Base-by-base conservation (phyloP, 2,888 invertebrate species). In the Junonia oenone region DNA sequence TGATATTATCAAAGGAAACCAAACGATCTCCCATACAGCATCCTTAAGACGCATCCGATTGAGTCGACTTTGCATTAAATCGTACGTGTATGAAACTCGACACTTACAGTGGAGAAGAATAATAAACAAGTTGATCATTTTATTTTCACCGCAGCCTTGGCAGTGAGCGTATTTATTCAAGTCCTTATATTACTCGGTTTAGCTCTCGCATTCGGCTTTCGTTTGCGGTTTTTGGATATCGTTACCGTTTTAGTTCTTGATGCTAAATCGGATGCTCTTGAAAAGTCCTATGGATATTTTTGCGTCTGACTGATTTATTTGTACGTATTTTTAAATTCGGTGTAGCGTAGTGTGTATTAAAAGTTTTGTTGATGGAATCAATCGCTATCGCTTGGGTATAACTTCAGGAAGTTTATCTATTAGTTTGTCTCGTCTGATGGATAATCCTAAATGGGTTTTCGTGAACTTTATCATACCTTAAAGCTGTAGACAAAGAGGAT, bases 131-230 rank as follows among this genome's bases (percentile, higher is more conserved):
- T 54, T 49, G 56, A 56, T 59, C 37, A 68, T 71, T 71, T 72
- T 75, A 73, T 81, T 78, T 78, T 65, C 69, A 73, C 58, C 63
- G 59, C 65, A 73, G 65, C 81, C 81, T 81, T 82, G 83, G 71
- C 72, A 73, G 64, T 77, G 78, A 75, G 73, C 68, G 70, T 71
- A 71, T 73, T 65, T 66, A 62, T 69, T 69, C 66, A 67, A 65
- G 62, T 61, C 65, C 64, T 73, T 69, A 52, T 52, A 51, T 57
- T 52, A 49, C 48, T 37, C 45, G 45, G 50, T 47, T 56, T 55
- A 58, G 37, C 46, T 51, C 45, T 52, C 49, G 49, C 29, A 45
- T 37, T 37, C 55, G 51, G 55, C 50, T 56, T 55, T 61, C 50
- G 26, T 43, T 51, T 58, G 61, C 53, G 61, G 61, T 61, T 51